Conservation (phyloP, 2,113 vertebrate species). For the Etheostoma spectabile region DNA sequence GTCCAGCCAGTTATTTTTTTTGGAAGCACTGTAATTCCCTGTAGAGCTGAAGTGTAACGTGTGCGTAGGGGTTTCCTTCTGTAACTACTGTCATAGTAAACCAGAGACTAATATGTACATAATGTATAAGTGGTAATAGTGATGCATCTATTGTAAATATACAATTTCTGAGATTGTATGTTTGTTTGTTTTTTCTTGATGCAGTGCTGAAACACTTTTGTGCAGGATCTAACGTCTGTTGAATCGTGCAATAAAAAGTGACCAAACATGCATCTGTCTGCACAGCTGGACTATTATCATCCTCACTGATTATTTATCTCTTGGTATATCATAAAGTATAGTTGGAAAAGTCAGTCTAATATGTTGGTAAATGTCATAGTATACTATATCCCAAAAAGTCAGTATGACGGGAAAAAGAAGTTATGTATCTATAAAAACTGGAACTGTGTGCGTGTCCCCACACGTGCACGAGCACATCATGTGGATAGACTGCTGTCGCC, state of each 20-base stretch:
- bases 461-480: no score
- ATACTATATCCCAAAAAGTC: no score
- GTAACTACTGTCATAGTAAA: conserved; percentile 81
- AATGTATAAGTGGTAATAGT: conserved; percentile 83
- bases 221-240: conserved; percentile 70
- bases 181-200: conserved; percentile 44
- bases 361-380: no score
- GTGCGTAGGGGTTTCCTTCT: conserved; percentile 64
- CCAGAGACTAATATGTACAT: conserved; percentile 84
- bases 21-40: conserved; percentile 75
- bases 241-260: conserved; percentile 80
- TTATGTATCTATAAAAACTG: no score
- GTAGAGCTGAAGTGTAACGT: conserved; percentile 67
- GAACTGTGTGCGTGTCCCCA: no score
- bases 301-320: no score
- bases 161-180: conserved; percentile 43
- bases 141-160: conserved; percentile 83
- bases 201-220: conserved; percentile 75
- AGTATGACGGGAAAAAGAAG: no score
- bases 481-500: no score
- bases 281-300: no score
- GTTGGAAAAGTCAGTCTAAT: no score
- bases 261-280: conserved; percentile 30
- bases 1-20: conserved; percentile 64
- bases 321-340: background rate